A percentile compares a stretch with the other conserved stretches of the same genome.
phyloP scores from a whole-genome alignment of 2,113 vertebrate genomes.

The Tragelaphus scriptus region DNA sequence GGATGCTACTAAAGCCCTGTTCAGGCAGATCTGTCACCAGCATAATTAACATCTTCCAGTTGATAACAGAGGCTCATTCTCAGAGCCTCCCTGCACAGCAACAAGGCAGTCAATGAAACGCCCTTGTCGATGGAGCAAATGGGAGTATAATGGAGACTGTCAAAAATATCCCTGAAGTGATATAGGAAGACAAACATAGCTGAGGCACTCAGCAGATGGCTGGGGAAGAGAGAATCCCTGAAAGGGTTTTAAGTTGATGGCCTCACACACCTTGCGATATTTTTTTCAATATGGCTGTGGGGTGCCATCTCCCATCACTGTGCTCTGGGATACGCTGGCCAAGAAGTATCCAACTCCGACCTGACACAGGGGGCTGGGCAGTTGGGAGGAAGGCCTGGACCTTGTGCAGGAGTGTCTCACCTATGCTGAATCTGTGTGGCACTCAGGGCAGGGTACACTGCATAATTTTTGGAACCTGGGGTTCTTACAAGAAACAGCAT shows the following conservation, averaged over 20 bases:
- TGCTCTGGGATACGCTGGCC: neutral
- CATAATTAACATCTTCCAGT: conserved; percentile 52
- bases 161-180: conserved; percentile 2
- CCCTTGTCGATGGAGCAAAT: neutral
- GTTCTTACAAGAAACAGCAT: neutral
- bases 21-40: neutral
- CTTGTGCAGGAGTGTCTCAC: neutral
- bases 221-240: neutral
- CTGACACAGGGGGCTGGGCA: neutral
- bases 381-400: rapidly evolving
- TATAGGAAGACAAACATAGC: neutral
- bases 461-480: neutral
- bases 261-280: neutral
- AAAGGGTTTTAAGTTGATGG: neutral
- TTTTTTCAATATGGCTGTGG: neutral
- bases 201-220: conserved; percentile 2
- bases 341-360: neutral
- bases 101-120: neutral
- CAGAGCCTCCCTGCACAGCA: neutral
- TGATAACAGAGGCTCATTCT: conserved; percentile 37
- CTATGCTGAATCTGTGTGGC: neutral
- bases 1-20: conserved; percentile 39
- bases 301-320: neutral
- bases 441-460: neutral
- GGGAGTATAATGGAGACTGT: neutral